Evolutionary conservation across 2,797 vertebrate species (phyloP), one percentile per base, ranked within the genome.

Genomic region (Diglossa cyanea): DNA sequence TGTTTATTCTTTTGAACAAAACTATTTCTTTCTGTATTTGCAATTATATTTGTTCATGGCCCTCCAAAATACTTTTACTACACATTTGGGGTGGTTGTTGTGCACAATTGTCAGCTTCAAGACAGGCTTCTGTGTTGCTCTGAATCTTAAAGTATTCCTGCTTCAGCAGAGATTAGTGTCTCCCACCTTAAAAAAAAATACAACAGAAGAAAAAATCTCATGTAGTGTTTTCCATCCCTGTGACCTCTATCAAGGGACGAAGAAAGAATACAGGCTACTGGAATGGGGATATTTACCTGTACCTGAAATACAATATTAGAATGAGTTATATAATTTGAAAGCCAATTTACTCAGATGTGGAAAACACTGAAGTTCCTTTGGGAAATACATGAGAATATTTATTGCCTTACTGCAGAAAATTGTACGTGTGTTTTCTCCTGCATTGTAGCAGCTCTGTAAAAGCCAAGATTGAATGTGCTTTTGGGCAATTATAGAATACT

Each of bases 301-400:
- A 73, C 51, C 42, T 67, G 55, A 92, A 87, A 28, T 33, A 39
- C 17, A 61, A 8, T 80, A 85, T 89, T 57, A 57, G 25, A 58
- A 87, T 92, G 84, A 54, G 58, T 82, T 91, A 24, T 80, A 75
- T 91, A 70, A 94, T 96, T 90, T 75, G 33, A 86, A 96, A 96
- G 96, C 30, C 5, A 25, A 51, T 82, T 91, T 92, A n/a, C 48
- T 93, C 66, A 60, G 47, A 23, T 95, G 61, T 87, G 31, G 76
- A 67, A 87, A 96, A 90, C 48, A 67, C 23, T 83, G 76, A 55
- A 86, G 94, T 96, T 95, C 89, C 66, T 90, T 94, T 81, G 93
- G 86, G 91, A 97, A 94, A 91, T 54, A 70, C 12, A 13, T 71
- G 54, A 80, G 37, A 78, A 53, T 92, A 58, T 78, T 95, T 95